Conservation (phyloP, 2,113 vertebrate species). For the Pelobates fuscus region DNA sequence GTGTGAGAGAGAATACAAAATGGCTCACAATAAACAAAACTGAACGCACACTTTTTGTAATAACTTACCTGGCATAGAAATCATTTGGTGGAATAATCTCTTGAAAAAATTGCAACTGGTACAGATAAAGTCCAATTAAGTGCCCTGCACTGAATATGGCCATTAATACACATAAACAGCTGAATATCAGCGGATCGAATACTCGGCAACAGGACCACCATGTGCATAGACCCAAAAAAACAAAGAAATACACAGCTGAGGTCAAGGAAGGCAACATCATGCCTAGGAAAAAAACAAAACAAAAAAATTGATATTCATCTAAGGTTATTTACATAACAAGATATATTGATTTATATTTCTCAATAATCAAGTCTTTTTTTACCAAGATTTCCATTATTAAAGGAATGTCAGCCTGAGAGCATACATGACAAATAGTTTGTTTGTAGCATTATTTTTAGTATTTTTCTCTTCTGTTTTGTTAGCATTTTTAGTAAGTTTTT, state of each 20-base stretch:
- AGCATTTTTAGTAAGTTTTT: too few species aligned
- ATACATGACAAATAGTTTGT: too few species aligned
- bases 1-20: too few species aligned
- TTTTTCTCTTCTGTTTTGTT: too few species aligned
- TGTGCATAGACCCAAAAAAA: constrained; percentile 93
- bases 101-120: constrained; percentile 97
- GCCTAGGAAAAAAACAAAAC: constrained; percentile 67
- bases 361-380: too few species aligned
- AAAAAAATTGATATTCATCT: not conserved
- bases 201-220: constrained; percentile 95
- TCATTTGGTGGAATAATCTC: constrained; percentile 82
- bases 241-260: constrained; percentile 92
- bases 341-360: too few species aligned
- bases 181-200: constrained; percentile 93
- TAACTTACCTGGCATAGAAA: constrained; percentile 83
- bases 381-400: too few species aligned
- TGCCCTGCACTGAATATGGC: constrained; percentile 96
- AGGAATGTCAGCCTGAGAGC: too few species aligned
- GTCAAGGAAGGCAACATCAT: constrained; percentile 95
- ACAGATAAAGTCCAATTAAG: constrained; percentile 91
- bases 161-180: constrained; percentile 96
- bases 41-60: too few species aligned
- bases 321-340: not conserved
- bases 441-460: too few species aligned
- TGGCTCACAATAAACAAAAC: too few species aligned